phyloP scores from a whole-genome alignment of 2,888 invertebrate genomes.

The Heteromurus nitidus region DNA sequence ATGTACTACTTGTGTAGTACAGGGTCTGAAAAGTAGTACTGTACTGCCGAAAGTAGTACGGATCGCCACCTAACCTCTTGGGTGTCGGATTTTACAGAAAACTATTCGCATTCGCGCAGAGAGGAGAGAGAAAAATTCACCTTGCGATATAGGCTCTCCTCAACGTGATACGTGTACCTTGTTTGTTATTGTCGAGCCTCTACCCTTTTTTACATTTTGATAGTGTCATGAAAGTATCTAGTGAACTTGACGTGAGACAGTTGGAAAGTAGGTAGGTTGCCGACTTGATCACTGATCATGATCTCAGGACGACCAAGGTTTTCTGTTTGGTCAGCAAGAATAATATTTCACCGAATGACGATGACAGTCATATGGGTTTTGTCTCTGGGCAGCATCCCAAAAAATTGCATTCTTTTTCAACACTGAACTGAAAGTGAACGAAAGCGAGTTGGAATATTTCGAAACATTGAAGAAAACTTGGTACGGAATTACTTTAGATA shows the following conservation, averaged over 20 bases:
- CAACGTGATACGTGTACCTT: too few species aligned
- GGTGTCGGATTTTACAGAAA: too few species aligned
- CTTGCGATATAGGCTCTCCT: too few species aligned
- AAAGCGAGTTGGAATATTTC: conserved; percentile 28
- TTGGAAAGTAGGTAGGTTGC: conserved; percentile 39
- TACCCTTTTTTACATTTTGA: too few species aligned
- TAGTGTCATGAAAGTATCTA: background rate
- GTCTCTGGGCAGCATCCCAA: background rate
- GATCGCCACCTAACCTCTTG: too few species aligned
- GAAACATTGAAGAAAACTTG: background rate
- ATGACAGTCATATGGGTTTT: background rate
- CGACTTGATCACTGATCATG: background rate
- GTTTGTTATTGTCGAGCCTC: too few species aligned
- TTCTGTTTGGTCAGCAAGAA: conserved; percentile 17
- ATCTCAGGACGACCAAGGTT: background rate
- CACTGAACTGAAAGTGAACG: conserved; percentile 32
- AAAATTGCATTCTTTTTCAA: background rate
- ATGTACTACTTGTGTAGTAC: too few species aligned
- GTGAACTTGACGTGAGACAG: conserved; percentile 37
- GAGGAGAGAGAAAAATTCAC: too few species aligned
- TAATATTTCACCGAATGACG: conserved; percentile 7
- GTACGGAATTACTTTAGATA: background rate
- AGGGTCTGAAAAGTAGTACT: too few species aligned
- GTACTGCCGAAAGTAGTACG: too few species aligned
- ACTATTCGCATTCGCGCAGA: too few species aligned